Conservation (phyloP, 2,113 vertebrate genomes). For the Seriola rivoliana region DNA sequence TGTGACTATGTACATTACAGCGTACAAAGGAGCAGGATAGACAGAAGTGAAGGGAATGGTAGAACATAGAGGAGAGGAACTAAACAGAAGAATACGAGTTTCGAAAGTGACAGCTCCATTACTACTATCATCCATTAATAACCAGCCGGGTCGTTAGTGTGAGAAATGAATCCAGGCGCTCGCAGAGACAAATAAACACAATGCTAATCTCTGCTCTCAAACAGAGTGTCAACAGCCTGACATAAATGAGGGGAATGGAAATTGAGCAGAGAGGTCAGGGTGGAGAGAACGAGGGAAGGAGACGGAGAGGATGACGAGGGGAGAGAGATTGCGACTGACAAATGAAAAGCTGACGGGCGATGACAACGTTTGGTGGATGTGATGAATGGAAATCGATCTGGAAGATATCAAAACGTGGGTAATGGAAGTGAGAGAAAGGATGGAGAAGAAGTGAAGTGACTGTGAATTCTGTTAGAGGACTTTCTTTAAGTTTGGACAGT, state of each 20-base stretch:
- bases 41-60: neutral
- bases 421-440: constrained; percentile 10
- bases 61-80: neutral
- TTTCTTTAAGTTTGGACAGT: constrained; percentile 28
- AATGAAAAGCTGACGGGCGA: constrained; percentile 22
- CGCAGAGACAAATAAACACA: constrained; percentile 71
- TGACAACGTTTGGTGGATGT: neutral
- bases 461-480: constrained; percentile 3
- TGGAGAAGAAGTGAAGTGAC: neutral
- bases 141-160: constrained; percentile 68
- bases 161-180: constrained; percentile 68
- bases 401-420: constrained; percentile 4
- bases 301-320: neutral
- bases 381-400: constrained; percentile 30
- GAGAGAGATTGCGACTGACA: constrained; percentile 12
- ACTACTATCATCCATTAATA: constrained; percentile 72
- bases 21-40: neutral
- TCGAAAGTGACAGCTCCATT: constrained; percentile 72
- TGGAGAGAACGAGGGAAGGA: constrained; percentile 10
- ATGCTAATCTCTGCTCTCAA: constrained; percentile 64
- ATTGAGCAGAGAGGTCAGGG: constrained; percentile 51
- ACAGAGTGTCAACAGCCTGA: constrained; percentile 54
- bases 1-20: neutral
- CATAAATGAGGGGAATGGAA: constrained; percentile 51
- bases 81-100: constrained; percentile 40